Base-by-base conservation (phyloP, 2,888 invertebrate genomes). In the Chymomyza caudatula region DNA sequence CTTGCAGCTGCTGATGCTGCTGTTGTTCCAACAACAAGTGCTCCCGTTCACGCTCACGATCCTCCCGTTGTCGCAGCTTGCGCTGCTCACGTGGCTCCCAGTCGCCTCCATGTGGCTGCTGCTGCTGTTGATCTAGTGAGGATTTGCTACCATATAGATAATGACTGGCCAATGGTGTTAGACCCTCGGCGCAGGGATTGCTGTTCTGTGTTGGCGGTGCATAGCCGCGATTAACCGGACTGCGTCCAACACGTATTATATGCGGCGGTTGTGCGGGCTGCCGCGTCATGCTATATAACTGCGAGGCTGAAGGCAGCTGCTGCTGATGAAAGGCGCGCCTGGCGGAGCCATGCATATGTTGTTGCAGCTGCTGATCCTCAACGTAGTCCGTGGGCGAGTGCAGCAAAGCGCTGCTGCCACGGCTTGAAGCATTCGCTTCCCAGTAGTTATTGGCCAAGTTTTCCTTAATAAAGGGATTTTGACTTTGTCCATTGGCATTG, bases 401-500 rank as follows among this genome's bases (percentile, higher is more conserved):
- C 23, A 90, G 82, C 62, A 89, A 76, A 4, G 88, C 79, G 63
- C 87, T 89, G 44, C 73, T 79, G 56, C 77, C 74, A 63, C 85
- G 86, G 42, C 88, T 79, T 44, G 78, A 66, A 29, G 82, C 29
- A 17, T 22, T 63, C 4, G 64, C 60, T n/a, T 90, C 90, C 90
- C 90, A 90, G 62, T 89, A 89, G 68, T 82, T 87, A 49, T n/a
- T 37, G 29, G 11, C 11, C 11, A 37, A 37, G 11, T 37, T 37
- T 2, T 88, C 88, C 61, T 87, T 89, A 22, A 89, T 87, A 56
- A 89, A 89, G 5, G 89, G 89, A 80, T 89, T 89, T 69, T 89
- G 89, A 67, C 73, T 86, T 17, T 65, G 22, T 65, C 1, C 69
- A 57, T 25, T 74, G 71, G 55, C 76, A 67, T 11, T 73, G 72